Evolutionary conservation across 2,888 invertebrate species (phyloP).

Genomic region (Craniophora ligustri): DNA sequence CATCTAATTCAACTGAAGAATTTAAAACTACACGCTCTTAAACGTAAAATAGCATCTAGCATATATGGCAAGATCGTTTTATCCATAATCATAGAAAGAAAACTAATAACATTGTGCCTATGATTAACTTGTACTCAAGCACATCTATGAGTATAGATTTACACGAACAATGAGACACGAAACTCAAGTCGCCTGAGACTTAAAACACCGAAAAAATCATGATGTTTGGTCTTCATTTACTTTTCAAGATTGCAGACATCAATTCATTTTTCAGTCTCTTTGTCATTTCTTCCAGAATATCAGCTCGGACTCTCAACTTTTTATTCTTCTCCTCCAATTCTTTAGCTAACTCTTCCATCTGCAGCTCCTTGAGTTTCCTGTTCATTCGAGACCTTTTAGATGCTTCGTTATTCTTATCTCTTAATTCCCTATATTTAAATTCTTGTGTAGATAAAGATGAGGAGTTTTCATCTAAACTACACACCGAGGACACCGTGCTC

Average conservation of each 20-base stretch:
- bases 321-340: conserved; percentile 90
- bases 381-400: conserved; percentile 92
- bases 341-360: conserved; percentile 86
- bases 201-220: conserved; percentile 34
- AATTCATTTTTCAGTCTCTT: conserved; percentile 90
- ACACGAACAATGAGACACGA: conserved; percentile 55
- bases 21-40: conserved; percentile 47
- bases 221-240: conserved; percentile 65
- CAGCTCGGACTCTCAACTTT: conserved; percentile 90
- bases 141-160: conserved; percentile 63
- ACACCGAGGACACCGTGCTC: conserved; percentile 80
- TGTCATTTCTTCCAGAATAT: conserved; percentile 91
- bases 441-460: conserved; percentile 80
- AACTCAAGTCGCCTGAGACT: conserved; percentile 60
- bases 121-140: conserved; percentile 36
- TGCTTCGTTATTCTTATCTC: conserved; percentile 94
- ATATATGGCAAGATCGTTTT: conserved; percentile 47
- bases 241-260: conserved; percentile 90
- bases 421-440: conserved; percentile 90
- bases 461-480: conserved; percentile 80
- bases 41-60: conserved; percentile 41
- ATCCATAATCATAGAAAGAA: conserved; percentile 50
- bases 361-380: conserved; percentile 89
- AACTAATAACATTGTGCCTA: conserved; percentile 36
- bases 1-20: conserved; percentile 59